Evolutionary conservation across 2,113 vertebrate genomes (phyloP).

Genomic region (Calyptomena viridis): DNA sequence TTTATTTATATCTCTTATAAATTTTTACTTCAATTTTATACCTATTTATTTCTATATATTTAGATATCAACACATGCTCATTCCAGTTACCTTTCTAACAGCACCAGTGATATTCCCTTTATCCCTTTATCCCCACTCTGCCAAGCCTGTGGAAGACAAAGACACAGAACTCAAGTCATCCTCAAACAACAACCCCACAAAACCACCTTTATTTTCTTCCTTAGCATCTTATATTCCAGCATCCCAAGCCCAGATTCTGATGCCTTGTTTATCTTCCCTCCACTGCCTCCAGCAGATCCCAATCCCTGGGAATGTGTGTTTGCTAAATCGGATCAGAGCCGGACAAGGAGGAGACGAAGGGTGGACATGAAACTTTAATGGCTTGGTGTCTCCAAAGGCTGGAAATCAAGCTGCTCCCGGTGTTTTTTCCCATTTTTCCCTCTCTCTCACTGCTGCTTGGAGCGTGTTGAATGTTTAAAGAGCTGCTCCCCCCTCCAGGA

Average conservation of each 20-base stretch:
- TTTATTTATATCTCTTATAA: neutral
- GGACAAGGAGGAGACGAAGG: neutral
- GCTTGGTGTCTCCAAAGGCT: neutral
- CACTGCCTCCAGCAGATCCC: neutral
- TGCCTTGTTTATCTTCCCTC: neutral
- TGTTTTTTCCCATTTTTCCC: neutral
- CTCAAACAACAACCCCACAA: neutral
- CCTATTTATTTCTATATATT: neutral
- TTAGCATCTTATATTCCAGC: neutral
- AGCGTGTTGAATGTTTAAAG: neutral
- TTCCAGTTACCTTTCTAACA: neutral
- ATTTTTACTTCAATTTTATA: neutral
- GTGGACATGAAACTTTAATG: constrained; percentile 44
- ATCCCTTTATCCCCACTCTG: neutral
- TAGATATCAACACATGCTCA: neutral
- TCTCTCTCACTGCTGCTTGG: neutral
- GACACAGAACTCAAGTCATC: neutral
- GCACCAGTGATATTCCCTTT: neutral
- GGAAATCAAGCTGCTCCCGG: neutral
- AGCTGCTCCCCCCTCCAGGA: neutral
- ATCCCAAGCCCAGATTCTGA: fast-evolving
- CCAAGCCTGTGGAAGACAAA: neutral
- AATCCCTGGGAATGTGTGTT: neutral
- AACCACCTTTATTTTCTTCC: neutral
- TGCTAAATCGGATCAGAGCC: neutral